These are phyloP conservation scores for Loriculus beryllinus DNA, from an alignment of 2,797 vertebrate genomes.

Conservation along the genomic window DNA sequence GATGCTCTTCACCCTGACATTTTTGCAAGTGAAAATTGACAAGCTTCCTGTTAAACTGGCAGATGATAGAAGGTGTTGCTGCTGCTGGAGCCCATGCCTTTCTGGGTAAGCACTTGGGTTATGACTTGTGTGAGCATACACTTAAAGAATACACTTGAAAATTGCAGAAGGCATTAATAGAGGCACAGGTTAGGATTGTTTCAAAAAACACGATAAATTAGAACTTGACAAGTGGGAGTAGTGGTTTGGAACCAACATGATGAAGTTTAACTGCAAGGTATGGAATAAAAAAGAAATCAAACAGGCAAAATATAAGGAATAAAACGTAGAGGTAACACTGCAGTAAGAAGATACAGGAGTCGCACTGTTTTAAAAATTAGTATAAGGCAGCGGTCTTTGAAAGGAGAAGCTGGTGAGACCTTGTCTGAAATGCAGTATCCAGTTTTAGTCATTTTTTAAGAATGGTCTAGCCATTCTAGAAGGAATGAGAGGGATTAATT, in stretches of 20 bases:
- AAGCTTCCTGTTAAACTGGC: neutral
- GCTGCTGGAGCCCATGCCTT: neutral
- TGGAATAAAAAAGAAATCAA: neutral
- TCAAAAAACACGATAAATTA: neutral
- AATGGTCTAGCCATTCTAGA: neutral
- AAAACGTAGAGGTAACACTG: neutral
- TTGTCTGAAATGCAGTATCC: neutral
- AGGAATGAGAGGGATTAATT: neutral
- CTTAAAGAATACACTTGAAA: neutral
- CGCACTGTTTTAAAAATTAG: neutral
- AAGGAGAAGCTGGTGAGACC: neutral
- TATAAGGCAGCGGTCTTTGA: neutral
- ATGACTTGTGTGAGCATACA: neutral
- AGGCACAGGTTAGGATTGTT: neutral
- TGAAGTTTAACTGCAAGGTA: neutral
- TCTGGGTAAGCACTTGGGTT: neutral
- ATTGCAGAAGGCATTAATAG: neutral
- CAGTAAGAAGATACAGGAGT: neutral
- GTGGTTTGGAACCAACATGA: neutral
- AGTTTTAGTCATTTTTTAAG: neutral
- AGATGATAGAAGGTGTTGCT: neutral
- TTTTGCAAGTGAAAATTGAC: neutral
- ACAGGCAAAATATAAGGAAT: neutral
- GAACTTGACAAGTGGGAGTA: neutral
- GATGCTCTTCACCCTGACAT: fast-evolving